These are phyloP conservation scores for Alethe diademata DNA, from an alignment of 2,113 vertebrate species.

Conservation along the genomic window DNA sequence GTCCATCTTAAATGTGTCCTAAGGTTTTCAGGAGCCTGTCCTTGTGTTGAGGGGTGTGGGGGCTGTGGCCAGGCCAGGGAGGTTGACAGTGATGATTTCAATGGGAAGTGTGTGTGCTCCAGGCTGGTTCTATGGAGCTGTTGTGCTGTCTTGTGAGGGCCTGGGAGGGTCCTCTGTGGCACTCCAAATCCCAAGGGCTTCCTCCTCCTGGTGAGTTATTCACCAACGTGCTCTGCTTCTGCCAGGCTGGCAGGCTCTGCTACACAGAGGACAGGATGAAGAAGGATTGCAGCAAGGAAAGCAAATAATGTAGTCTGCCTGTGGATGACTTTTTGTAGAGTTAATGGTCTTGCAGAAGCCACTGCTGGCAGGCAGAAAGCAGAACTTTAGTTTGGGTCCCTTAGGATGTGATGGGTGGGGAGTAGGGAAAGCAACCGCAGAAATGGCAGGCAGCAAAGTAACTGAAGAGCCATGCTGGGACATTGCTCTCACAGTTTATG, in stretches of 20 bases:
- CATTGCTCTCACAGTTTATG: neutral
- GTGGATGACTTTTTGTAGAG: neutral
- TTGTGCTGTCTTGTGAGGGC: too few relatives aligned
- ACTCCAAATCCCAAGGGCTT: neutral
- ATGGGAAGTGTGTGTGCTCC: neutral
- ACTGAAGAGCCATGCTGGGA: neutral
- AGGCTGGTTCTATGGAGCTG: neutral
- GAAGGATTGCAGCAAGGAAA: neutral
- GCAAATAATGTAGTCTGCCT: neutral
- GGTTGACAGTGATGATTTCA: neutral
- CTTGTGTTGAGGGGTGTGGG: accelerated
- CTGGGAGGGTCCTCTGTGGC: neutral
- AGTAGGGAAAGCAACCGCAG: neutral
- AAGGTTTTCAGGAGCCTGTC: neutral
- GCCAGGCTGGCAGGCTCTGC: neutral
- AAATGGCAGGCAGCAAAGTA: neutral
- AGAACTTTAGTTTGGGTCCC: neutral
- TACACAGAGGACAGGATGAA: neutral
- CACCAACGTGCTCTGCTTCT: accelerated
- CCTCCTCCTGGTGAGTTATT: neutral
- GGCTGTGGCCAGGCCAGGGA: too few relatives aligned
- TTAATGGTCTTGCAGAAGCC: neutral
- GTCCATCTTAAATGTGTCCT: neutral
- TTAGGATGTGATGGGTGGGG: neutral
- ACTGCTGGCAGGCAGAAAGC: neutral